Base-by-base conservation (phyloP, 2,888 invertebrate genomes). In the Leptopilina syphax region DNA sequence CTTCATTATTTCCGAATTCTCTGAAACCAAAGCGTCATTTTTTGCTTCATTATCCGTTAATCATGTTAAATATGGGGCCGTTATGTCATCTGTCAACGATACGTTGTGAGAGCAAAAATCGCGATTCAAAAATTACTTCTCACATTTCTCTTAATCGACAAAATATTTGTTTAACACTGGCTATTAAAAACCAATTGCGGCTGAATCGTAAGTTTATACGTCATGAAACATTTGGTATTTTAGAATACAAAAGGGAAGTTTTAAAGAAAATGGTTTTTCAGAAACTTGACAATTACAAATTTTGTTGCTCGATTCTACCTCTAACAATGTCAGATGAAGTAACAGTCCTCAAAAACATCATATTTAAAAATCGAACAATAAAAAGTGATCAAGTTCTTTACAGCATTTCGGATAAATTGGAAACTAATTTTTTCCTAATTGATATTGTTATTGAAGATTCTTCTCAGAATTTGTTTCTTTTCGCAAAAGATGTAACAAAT, bases 1-100 rank as follows among this genome's bases (percentile, higher is more conserved):
- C 63, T 9, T n/a, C 47, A 50, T 79, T 82, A 60, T 83, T 79
- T 81, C 79, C 80, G 50, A 54, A 68, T 41, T 78, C 67, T 54
- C 77, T 86, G n/a, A 85, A 83, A 77, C 82, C 82, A 1, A 84
- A 85, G 76, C 84, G 84, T 76, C 86, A 86, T 78, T 77, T 84
- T 12, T 27, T 84, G 3, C 41, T 84, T 9, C 84, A 85, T 76
- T 85, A 85, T 76, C 73, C 80, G 1, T 65, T 24, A 27, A 65
- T 79, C 2, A 82, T 84, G 77, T 66, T 68, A 24, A 67, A 76
- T 13, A 79, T 81, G 54, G 84, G 85, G 18, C 84, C 83, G 66
- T 47, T 83, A 12, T 57, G 57, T 65, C 57, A 80, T 65, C n/a
- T 81, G 9, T 83, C 81, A 12, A 80, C 82, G 10, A 82, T 86